Evolutionary conservation across 2,888 invertebrate genomes (phyloP).

Genomic region (Chelonus formosanus): DNA sequence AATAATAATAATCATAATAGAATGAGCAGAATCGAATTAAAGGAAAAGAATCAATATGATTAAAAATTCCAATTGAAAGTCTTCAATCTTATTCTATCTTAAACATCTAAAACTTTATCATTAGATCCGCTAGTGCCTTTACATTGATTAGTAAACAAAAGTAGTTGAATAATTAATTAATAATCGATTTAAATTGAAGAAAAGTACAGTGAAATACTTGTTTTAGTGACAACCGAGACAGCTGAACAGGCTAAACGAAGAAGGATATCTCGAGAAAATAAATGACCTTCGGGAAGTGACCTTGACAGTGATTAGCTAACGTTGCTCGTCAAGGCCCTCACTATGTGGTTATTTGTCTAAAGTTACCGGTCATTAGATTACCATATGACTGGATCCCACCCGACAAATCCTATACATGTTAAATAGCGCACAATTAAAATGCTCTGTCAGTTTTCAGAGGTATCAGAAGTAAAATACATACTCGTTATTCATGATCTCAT

Average conservation of each 20-base stretch:
- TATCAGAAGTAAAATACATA: slow-evolving; percentile 3
- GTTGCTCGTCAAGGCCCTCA: slow-evolving; percentile 63
- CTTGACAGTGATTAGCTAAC: slow-evolving; percentile 66
- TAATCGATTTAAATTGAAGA: slow-evolving; percentile 8
- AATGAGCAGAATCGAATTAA: too few species aligned
- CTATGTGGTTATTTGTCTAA: slow-evolving; percentile 57
- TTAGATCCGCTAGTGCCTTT: too few species aligned
- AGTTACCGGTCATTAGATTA: slow-evolving; percentile 59
- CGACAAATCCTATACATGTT: slow-evolving; percentile 60
- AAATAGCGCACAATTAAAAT: slow-evolving; percentile 57
- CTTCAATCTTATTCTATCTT: too few species aligned
- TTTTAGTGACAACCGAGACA: slow-evolving; percentile 64
- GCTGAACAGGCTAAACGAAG: slow-evolving; percentile 68
- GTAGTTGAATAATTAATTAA: not conserved
- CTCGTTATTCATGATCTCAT: too few species aligned
- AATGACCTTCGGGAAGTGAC: slow-evolving; percentile 72
- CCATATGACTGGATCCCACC: slow-evolving; percentile 64
- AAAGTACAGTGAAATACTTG: slow-evolving; percentile 51
- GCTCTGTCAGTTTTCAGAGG: slow-evolving; percentile 5
- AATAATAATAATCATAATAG: too few species aligned
- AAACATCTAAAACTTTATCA: too few species aligned
- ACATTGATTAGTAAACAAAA: not conserved
- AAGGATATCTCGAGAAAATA: slow-evolving; percentile 77
- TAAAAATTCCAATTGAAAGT: too few species aligned
- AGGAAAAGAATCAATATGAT: too few species aligned